Evolutionary conservation across 35 echinoderm and acorn worm genomes (phyloP).

Genomic region (Strongylocentrotus purpuratus): DNA sequence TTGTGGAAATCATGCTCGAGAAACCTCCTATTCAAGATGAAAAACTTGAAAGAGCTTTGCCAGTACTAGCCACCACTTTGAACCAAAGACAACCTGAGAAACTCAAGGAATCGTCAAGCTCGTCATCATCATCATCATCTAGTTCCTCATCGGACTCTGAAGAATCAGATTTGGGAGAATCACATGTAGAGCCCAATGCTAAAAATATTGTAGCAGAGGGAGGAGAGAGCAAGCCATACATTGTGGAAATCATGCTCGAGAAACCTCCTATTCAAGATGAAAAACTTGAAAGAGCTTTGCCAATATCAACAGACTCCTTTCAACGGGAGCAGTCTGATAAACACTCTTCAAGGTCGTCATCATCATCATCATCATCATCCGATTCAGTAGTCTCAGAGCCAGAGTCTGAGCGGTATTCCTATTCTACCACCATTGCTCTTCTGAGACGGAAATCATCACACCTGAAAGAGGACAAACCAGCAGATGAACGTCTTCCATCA

Average conservation of each 20-base stretch:
- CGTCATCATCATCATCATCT: background rate
- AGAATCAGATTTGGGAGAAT: background rate
- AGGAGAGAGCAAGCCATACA: background rate
- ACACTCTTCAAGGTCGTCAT: background rate
- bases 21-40: conserved; percentile 21
- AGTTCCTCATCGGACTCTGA: background rate
- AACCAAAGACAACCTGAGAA: background rate
- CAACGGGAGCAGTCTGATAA: background rate
- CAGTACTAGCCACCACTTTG: background rate
- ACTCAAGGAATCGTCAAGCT: background rate
- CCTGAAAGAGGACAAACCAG: background rate
- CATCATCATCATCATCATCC: background rate
- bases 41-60: background rate
- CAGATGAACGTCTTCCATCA: background rate
- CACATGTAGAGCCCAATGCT: background rate
- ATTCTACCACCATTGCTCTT: background rate
- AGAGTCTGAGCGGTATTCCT: background rate
- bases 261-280: conserved; percentile 21
- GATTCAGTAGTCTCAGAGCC: background rate
- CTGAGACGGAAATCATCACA: background rate
- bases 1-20: conserved; percentile 34
- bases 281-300: background rate
- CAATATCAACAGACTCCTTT: background rate
- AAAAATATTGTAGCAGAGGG: background rate
- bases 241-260: conserved; percentile 34